These are phyloP conservation scores for Heliothis virescens DNA, from an alignment of 1,140 invertebrate species.

Conservation along the genomic window DNA sequence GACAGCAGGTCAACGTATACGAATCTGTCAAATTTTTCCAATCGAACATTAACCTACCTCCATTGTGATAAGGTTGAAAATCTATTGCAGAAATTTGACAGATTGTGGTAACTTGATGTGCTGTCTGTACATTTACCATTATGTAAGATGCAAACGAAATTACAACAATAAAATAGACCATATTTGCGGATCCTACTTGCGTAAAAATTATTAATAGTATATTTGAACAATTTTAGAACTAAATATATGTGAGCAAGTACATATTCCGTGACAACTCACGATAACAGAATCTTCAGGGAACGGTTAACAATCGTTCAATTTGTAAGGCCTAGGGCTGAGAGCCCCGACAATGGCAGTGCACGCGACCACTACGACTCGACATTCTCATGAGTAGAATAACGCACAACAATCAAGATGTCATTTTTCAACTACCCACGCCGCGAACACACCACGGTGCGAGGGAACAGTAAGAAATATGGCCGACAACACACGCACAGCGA, in stretches of 20 bases:
- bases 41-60: too few species aligned
- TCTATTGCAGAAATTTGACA: too few species aligned
- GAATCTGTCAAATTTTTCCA: too few species aligned
- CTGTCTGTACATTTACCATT: too few species aligned
- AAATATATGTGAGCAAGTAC: conserved; percentile 76
- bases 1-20: too few species aligned
- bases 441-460: conserved; percentile 66
- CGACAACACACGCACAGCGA: conserved; percentile 77
- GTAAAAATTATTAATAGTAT: not conserved
- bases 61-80: too few species aligned
- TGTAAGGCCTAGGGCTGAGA: conserved; percentile 73
- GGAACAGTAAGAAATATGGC: conserved; percentile 81
- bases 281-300: conserved; percentile 73
- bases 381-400: conserved; percentile 84
- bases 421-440: conserved; percentile 85
- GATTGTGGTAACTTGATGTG: too few species aligned
- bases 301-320: conserved; percentile 85
- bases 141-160: too few species aligned
- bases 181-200: too few species aligned
- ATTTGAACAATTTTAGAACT: conserved; percentile 56
- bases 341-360: conserved; percentile 75
- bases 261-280: conserved; percentile 79
- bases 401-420: conserved; percentile 86
- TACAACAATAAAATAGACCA: too few species aligned
- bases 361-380: conserved; percentile 74